These are phyloP conservation scores for Sitobion miscanthi DNA, from an alignment of 1,140 invertebrate genomes.

Conservation along the genomic window DNA sequence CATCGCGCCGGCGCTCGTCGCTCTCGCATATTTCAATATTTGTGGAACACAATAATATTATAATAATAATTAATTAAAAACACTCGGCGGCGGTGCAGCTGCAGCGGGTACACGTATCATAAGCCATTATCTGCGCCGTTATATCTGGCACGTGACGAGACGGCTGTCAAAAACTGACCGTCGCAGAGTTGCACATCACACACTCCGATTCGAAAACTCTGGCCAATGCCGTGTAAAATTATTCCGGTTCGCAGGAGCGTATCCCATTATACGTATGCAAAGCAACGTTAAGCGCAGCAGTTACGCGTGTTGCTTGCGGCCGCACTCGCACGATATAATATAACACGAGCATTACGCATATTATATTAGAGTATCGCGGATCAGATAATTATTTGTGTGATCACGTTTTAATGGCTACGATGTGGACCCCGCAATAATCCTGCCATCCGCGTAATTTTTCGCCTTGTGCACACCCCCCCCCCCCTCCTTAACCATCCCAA, in stretches of 20 bases:
- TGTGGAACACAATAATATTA: background rate
- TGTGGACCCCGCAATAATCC: background rate
- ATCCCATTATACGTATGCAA: background rate
- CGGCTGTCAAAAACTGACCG: no score
- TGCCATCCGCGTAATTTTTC: slow-evolving; percentile 16
- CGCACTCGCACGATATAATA: no score
- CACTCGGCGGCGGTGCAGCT: background rate
- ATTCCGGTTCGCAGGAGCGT: background rate
- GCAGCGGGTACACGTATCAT: no score
- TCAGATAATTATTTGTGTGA: slow-evolving; percentile 38
- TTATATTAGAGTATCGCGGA: background rate
- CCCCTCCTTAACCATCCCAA: background rate
- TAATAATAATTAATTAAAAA: background rate
- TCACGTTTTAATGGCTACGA: background rate
- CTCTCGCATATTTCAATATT: background rate
- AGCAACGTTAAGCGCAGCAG: background rate
- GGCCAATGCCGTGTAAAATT: background rate
- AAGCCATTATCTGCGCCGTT: background rate
- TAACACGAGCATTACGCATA: background rate
- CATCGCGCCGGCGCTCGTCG: background rate
- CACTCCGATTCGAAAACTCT: no score
- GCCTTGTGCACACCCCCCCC: background rate
- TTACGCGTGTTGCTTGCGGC: background rate
- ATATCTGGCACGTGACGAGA: background rate
- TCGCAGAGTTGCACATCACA: no score